A percentile compares a stretch with the other conserved stretches of the same genome.
These are phyloP conservation scores for Entomobrya multifasciata DNA, from an alignment of 2,888 invertebrate species.

Conservation along the genomic window DNA sequence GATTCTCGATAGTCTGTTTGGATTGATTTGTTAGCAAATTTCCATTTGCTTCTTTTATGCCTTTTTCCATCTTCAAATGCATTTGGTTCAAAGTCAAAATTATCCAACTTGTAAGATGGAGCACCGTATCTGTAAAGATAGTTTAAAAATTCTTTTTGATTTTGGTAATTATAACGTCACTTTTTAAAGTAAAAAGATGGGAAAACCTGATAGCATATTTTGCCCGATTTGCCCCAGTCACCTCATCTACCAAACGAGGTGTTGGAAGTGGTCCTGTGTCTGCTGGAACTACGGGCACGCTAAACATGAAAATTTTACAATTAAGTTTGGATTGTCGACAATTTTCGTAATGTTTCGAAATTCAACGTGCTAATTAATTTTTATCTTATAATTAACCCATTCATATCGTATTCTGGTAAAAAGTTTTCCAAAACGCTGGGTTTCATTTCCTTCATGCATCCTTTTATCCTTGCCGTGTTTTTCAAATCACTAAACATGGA, in stretches of 20 bases:
- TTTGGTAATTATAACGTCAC: background rate
- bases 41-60: constrained; percentile 32
- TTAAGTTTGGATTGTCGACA: background rate
- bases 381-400: constrained; percentile 63
- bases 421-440: constrained; percentile 74
- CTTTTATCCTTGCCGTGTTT: constrained; percentile 82
- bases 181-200: constrained; percentile 1
- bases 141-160: background rate
- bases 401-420: constrained; percentile 71
- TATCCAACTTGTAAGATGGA: constrained; percentile 51
- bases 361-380: background rate
- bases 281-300: constrained; percentile 71
- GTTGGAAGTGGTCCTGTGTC: constrained; percentile 68
- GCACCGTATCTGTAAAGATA: constrained; percentile 54
- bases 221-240: constrained; percentile 76
- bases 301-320: constrained; percentile 7
- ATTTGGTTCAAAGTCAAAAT: constrained; percentile 1
- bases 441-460: constrained; percentile 65
- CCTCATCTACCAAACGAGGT: constrained; percentile 66
- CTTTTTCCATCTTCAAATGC: constrained; percentile 52
- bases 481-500: constrained; percentile 85
- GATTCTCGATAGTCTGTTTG: constrained; percentile 89
- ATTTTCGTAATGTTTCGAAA: too few species aligned
- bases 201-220: constrained; percentile 74
- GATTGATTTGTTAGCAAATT: constrained; percentile 82